phyloP scores from a whole-genome alignment of 2,113 vertebrate genomes.

The Prolemur simus region DNA sequence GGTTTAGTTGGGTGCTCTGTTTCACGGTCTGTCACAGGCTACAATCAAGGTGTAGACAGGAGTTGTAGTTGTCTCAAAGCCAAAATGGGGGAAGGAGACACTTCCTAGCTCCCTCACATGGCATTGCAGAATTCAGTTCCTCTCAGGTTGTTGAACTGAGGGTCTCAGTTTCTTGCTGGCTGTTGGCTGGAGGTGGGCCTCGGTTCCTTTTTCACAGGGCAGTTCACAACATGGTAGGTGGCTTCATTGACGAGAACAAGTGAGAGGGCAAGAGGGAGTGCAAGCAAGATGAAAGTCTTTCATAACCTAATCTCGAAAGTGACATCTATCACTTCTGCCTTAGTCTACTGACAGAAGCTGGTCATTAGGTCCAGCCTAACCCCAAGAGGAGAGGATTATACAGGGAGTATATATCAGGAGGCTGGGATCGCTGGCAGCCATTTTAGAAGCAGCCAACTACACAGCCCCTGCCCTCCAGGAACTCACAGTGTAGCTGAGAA shows the following conservation, averaged over 20 bases:
- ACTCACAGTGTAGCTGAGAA: background rate
- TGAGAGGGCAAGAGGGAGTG: background rate
- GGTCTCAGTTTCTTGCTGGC: background rate
- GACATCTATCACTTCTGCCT: background rate
- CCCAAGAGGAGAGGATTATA: background rate
- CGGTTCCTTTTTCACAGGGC: background rate
- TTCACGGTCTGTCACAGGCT: background rate
- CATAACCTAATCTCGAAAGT: background rate
- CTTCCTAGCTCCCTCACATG: background rate
- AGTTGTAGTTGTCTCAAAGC: background rate
- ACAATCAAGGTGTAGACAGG: background rate
- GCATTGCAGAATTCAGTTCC: background rate
- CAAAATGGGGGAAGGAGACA: background rate
- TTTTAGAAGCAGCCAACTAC: background rate
- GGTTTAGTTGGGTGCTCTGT: background rate
- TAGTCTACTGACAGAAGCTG: background rate
- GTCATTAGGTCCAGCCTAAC: background rate
- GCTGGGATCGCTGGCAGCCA: background rate
- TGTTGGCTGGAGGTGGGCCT: background rate
- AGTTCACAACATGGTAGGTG: background rate
- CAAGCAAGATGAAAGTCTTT: background rate
- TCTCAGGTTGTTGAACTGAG: background rate
- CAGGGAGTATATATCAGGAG: background rate
- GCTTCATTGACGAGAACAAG: background rate
- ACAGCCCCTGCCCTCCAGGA: too few relatives aligned